Conservation (phyloP, 37 sponge, comb jelly and placozoan genomes). For the Ianthella basta region DNA sequence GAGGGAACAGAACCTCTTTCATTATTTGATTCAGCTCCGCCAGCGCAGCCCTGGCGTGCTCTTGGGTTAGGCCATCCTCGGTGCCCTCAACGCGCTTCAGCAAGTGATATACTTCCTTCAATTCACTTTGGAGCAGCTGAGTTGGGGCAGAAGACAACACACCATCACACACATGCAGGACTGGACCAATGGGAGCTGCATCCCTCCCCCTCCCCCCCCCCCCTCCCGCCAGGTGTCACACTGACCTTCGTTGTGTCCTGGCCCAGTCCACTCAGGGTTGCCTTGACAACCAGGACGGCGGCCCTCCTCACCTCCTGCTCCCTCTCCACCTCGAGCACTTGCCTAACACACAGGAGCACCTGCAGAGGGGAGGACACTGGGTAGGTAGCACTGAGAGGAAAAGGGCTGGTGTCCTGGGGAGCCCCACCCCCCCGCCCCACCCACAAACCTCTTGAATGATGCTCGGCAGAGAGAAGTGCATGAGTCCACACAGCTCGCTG, state of each 20-base stretch:
- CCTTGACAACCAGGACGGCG: constrained; percentile 62
- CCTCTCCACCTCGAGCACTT: constrained; percentile 52
- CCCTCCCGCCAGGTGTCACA: not conserved
- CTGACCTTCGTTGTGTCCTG: constrained; percentile 37
- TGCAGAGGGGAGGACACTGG: constrained; percentile 19
- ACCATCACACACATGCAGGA: not conserved
- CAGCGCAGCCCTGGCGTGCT: constrained; percentile 81
- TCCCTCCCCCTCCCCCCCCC: not conserved
- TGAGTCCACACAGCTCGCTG: constrained; percentile 56
- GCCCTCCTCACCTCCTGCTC: constrained; percentile 62
- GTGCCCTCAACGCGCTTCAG: constrained; percentile 69
- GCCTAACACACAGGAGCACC: constrained; percentile 61
- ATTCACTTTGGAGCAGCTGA: constrained; percentile 44
- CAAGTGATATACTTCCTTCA: constrained; percentile 70
- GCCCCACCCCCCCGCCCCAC: not conserved
- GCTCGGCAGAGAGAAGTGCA: constrained; percentile 45
- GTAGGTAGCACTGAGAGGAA: not conserved
- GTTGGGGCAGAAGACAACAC: not conserved
- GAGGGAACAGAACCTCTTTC: constrained; percentile 63
- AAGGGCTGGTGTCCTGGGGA: not conserved
- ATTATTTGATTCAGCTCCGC: constrained; percentile 78
- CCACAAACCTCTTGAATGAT: constrained; percentile 81
- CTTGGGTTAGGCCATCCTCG: constrained; percentile 69
- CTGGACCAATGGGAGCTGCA: not conserved
- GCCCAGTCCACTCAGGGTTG: constrained; percentile 57